Evolutionary conservation across 2,113 vertebrate species (phyloP).

Genomic region (Cromileptes altivelis): DNA sequence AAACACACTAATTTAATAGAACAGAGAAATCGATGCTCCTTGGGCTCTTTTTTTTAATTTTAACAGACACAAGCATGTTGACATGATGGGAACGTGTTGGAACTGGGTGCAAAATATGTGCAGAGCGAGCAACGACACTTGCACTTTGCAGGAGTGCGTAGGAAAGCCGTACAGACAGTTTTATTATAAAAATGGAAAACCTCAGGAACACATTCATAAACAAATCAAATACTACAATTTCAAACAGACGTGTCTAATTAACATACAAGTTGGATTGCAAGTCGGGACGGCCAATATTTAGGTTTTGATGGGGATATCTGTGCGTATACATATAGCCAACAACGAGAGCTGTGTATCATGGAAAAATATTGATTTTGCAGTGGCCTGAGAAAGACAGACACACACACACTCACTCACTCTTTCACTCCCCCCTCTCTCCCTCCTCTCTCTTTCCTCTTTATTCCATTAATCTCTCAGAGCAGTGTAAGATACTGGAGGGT

Average conservation of each 20-base stretch:
- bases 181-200: constrained; percentile 26
- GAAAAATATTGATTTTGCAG: constrained; percentile 76
- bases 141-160: constrained; percentile 25
- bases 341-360: constrained; percentile 58
- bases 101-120: constrained; percentile 57
- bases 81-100: constrained; percentile 52
- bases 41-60: constrained; percentile 1
- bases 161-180: constrained; percentile 1
- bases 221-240: constrained; percentile 78
- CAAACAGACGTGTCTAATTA: constrained; percentile 40
- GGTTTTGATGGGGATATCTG: constrained; percentile 59
- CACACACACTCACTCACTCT: constrained; percentile 36
- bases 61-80: constrained; percentile 45
- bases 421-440: background rate
- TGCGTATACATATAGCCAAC: constrained; percentile 17
- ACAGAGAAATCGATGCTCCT: constrained; percentile 50
- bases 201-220: constrained; percentile 49
- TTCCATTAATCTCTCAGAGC: constrained; percentile 80
- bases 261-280: constrained; percentile 18
- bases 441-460: constrained; percentile 50
- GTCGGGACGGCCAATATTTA: constrained; percentile 58
- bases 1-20: constrained; percentile 59
- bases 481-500: constrained; percentile 80
- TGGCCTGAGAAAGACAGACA: constrained; percentile 71
- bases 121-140: constrained; percentile 48